A percentile compares a stretch with the other conserved stretches of the same genome.
These are phyloP conservation scores for Takifugu bimaculatus DNA, from an alignment of 2,113 vertebrate species.

Conservation along the genomic window DNA sequence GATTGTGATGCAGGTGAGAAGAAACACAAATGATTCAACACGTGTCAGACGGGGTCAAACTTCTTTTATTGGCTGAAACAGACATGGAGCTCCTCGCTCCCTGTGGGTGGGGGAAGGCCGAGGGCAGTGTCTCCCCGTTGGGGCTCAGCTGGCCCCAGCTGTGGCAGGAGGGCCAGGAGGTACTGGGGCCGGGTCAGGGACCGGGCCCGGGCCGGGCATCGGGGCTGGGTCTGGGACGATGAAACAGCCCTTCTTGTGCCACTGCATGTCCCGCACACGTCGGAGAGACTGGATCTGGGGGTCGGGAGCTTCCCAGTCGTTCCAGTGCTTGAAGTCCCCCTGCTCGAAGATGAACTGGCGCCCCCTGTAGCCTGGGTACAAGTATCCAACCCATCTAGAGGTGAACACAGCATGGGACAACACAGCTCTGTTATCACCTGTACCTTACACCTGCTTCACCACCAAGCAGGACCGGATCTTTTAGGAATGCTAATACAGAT, in stretches of 20 bases:
- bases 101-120: constrained; percentile 36
- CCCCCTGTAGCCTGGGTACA: constrained; percentile 89
- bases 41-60: constrained; percentile 43
- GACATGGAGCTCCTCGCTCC: constrained; percentile 52
- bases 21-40: neutral
- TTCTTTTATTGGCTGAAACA: constrained; percentile 66
- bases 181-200: constrained; percentile 50
- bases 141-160: constrained; percentile 78
- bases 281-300: constrained; percentile 89
- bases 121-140: constrained; percentile 20
- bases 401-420: neutral
- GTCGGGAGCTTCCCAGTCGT: constrained; percentile 85
- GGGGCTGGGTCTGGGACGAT: constrained; percentile 43
- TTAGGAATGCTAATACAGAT: too few relatives aligned
- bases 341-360: constrained; percentile 86
- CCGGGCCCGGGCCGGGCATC: constrained; percentile 1
- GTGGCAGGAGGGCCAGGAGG: constrained; percentile 68
- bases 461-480: too few relatives aligned
- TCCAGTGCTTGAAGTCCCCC: constrained; percentile 92
- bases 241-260: constrained; percentile 86
- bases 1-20: neutral
- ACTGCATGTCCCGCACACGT: constrained; percentile 88
- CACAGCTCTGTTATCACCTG: neutral
- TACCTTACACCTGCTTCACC: too few relatives aligned
- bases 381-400: constrained; percentile 89